Base-by-base conservation (phyloP, 2,797 vertebrate species). In the Molossus alvarezi region DNA sequence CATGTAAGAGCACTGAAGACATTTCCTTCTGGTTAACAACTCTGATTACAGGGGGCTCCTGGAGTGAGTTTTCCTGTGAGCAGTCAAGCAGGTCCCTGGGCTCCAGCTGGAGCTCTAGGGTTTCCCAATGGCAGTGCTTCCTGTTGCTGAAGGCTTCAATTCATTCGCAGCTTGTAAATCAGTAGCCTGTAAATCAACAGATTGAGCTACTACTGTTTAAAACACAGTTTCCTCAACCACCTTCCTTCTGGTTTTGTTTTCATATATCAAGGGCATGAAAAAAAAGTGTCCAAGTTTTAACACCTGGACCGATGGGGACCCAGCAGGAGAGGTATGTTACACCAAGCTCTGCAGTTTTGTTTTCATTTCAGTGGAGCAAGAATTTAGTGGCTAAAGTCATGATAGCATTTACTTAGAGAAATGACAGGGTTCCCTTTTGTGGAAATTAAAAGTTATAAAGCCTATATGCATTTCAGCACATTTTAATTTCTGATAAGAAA, bases 151-250 rank as follows among this genome's bases (percentile, higher is more conserved):
- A 99, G 98, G 98, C 98, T 98, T 98, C 98, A 98, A 98, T 99
- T 99, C 98, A 99, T 99, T 99, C 98, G 95, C 98, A 98, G 98
- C 98, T 98, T 98, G 98, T 99, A 99, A 99, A 99, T 99, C 98
- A 98, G 98, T 96, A 98, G 97, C 98, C 98, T 98, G 98, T 98
- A 99, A 99, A 98, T 99, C 98, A 98, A 58, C 92, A 97, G 97
- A 98, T 98, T 97, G 98, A 98, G 97, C 97, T 97, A 98, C 97
- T 98, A 98, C 98, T 98, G 98, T 98, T 98, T 98, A 98, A 94
- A 98, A 97, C 97, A 95, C 98, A 98, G 91, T 98, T 98, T 98
- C 98, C 98, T 99, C 97, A 95, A 97, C 98, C 98, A 98, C 98
- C 97, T 98, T 98, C 97, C 97, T 98, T 97, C 97, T 98, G 97